phyloP scores from a whole-genome alignment of 2,888 invertebrate genomes.

The Oscheius sp. region DNA sequence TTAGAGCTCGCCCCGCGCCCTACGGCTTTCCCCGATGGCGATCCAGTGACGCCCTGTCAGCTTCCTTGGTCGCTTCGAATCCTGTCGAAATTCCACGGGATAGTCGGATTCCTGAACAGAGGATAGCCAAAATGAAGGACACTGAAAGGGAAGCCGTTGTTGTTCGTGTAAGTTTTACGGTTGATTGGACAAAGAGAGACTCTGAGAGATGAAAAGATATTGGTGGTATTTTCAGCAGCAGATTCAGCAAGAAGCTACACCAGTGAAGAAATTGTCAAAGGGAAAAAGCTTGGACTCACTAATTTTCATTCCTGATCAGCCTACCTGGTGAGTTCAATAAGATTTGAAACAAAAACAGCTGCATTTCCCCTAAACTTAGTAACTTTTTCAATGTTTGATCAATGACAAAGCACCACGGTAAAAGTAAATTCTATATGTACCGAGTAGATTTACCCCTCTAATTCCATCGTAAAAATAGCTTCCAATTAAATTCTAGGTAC shows the following conservation, averaged over 20 bases:
- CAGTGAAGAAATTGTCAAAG: slow-evolving; percentile 34
- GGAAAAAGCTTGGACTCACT: slow-evolving; percentile 52
- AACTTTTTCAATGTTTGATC: too few species aligned
- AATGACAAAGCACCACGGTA: too few species aligned
- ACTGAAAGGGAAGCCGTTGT: slow-evolving; percentile 55
- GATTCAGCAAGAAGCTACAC: slow-evolving; percentile 36
- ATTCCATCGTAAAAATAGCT: too few species aligned
- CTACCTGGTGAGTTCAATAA: slow-evolving; percentile 8
- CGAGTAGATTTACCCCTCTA: background rate
- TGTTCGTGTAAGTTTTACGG: slow-evolving; percentile 35
- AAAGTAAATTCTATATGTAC: too few species aligned
- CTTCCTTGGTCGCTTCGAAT: slow-evolving; percentile 63
- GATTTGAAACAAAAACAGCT: too few species aligned
- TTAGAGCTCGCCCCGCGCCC: slow-evolving; percentile 37
- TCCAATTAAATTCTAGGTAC: slow-evolving; percentile 29
- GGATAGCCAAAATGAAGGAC: slow-evolving; percentile 54
- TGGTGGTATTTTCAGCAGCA: slow-evolving; percentile 9
- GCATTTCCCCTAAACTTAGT: too few species aligned
- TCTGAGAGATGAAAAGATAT: slow-evolving; percentile 26
- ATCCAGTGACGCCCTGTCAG: slow-evolving; percentile 63
- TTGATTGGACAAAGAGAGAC: background rate
- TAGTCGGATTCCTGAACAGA: slow-evolving; percentile 55
- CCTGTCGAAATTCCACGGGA: slow-evolving; percentile 57
- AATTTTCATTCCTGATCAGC: slow-evolving; percentile 41
- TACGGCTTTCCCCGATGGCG: slow-evolving; percentile 64